Percentiles rank a stretch among this genome's conserved stretches.
phyloP scores from a whole-genome alignment of 1,140 invertebrate species.

The Microplitis mediator region DNA sequence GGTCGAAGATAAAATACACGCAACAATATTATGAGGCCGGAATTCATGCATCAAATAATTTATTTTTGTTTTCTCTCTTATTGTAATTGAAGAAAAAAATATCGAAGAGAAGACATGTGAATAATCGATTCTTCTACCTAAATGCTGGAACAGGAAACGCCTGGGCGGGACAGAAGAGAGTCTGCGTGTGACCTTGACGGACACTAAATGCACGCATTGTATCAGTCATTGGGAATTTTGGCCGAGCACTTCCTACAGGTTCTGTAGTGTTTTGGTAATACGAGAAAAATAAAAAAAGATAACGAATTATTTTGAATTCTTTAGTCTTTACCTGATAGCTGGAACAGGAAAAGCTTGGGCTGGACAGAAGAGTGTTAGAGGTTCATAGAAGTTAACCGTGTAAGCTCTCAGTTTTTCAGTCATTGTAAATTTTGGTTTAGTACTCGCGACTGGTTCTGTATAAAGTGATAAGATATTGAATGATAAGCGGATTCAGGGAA shows the following conservation, averaged over 20 bases:
- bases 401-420: constrained; percentile 52
- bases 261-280: constrained; percentile 55
- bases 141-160: constrained; percentile 64
- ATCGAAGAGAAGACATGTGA: neutral
- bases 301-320: neutral
- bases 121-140: constrained; percentile 45
- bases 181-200: constrained; percentile 63
- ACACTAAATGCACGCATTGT: constrained; percentile 70
- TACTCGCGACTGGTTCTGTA: constrained; percentile 34
- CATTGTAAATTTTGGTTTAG: constrained; percentile 38
- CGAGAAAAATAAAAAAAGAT: neutral
- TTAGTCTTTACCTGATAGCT: constrained; percentile 58
- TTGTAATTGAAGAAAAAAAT: neutral
- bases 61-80: neutral
- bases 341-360: constrained; percentile 67
- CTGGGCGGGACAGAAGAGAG: constrained; percentile 69
- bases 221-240: constrained; percentile 70
- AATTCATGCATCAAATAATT: neutral
- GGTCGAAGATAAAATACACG: neutral
- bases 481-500: too few relatives aligned
- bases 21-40: neutral
- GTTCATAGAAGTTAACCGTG: constrained; percentile 55
- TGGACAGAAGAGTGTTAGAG: constrained; percentile 66
- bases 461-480: constrained; percentile 2
- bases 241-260: constrained; percentile 69